A percentile compares a stretch with the other conserved stretches of the same genome.
These are phyloP conservation scores for Diplodus sargus DNA, from an alignment of 2,797 vertebrate genomes.

Conservation along the genomic window DNA sequence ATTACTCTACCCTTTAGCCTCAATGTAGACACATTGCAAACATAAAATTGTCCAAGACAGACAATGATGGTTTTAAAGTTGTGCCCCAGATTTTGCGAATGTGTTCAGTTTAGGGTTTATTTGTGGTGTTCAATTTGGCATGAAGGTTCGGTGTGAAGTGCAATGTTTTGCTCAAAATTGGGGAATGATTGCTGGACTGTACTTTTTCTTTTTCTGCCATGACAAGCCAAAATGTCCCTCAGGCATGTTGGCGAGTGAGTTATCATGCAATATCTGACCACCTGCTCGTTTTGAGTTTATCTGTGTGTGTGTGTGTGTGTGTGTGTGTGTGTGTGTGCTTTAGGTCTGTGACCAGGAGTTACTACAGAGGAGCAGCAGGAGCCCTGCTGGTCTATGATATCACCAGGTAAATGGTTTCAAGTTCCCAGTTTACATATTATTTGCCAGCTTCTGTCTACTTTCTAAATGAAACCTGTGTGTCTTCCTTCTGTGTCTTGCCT, in stretches of 20 bases:
- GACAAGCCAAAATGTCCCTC: neutral
- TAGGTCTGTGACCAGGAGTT: constrained; percentile 95
- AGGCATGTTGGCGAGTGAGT: no score
- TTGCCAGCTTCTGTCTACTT: neutral
- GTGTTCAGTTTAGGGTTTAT: neutral
- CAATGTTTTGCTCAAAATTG: neutral
- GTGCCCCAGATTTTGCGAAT: neutral
- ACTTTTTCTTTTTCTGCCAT: neutral
- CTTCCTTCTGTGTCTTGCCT: neutral
- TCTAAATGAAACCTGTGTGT: neutral
- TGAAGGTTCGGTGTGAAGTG: neutral
- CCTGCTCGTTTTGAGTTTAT: neutral
- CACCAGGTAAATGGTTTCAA: constrained; percentile 86
- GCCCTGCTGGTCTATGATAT: constrained; percentile 95
- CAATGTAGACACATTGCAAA: neutral
- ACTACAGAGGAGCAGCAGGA: constrained; percentile 94
- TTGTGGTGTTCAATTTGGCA: neutral
- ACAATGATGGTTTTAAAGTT: neutral
- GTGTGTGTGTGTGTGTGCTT: constrained; percentile 30
- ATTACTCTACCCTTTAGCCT: neutral
- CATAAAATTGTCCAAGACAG: no score
- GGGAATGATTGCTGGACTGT: neutral
- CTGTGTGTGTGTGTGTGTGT: neutral
- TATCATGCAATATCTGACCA: neutral
- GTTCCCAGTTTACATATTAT: no score